Percentiles rank a stretch among this genome's conserved stretches.
phyloP scores from a whole-genome alignment of 2,113 vertebrate species.

The Istiophorus platypterus region DNA sequence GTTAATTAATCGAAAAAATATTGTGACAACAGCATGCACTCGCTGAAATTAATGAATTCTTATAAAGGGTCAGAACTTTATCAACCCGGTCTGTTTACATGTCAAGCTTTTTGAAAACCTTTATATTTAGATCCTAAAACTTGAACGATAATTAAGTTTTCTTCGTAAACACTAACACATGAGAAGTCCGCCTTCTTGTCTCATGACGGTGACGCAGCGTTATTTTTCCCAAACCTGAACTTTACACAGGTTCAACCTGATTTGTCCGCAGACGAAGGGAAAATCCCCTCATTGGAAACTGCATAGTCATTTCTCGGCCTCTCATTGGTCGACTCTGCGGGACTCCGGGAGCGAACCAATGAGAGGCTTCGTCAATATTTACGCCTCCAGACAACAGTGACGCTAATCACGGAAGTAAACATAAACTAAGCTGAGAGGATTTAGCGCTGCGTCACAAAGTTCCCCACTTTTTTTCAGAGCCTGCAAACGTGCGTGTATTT shows the following conservation, averaged over 20 bases:
- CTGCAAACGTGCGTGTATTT: not conserved
- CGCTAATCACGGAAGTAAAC: conserved; percentile 59
- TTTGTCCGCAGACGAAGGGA: conserved; percentile 23
- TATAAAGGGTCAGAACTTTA: too few species aligned
- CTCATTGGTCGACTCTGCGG: conserved; percentile 22
- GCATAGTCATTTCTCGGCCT: conserved; percentile 69
- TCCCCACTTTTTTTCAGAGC: not conserved
- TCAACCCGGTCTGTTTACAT: too few species aligned
- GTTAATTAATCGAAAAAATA: too few species aligned
- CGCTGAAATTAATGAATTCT: too few species aligned
- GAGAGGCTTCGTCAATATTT: conserved; percentile 6
- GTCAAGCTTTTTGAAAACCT: too few species aligned
- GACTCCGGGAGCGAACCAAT: conserved; percentile 29
- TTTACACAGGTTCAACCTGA: not conserved
- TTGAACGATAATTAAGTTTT: too few species aligned
- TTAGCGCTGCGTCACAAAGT: conserved; percentile 72
- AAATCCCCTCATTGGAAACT: conserved; percentile 64
- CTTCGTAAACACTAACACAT: too few species aligned
- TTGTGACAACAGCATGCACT: too few species aligned
- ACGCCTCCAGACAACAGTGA: not conserved
- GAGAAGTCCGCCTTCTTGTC: not conserved
- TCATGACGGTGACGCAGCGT: conserved; percentile 37
- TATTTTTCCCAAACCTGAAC: conserved; percentile 1
- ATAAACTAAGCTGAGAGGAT: conserved; percentile 31
- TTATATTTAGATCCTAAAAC: too few species aligned